Percentiles rank a stretch among this genome's conserved stretches.
phyloP scores from a whole-genome alignment of 2,113 vertebrate genomes.

The Pristiophorus japonicus region DNA sequence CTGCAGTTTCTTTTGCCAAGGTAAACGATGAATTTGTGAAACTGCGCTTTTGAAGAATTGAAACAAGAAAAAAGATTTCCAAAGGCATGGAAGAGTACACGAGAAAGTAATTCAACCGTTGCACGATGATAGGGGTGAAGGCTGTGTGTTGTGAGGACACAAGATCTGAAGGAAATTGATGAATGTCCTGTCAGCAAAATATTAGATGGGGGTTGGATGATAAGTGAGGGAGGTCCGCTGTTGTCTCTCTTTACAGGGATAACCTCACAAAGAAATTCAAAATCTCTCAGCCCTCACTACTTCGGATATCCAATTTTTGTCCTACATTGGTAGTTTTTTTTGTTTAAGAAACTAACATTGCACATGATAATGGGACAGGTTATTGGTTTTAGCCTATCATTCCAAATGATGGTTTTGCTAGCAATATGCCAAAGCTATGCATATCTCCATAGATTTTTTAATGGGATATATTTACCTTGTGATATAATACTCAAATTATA shows the following conservation, averaged over 20 bases:
- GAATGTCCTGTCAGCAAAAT: not conserved
- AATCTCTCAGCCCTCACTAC: not conserved
- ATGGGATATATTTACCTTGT: not conserved
- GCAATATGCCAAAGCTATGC: not conserved
- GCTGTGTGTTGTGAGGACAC: not conserved
- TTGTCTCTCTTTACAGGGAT: not conserved
- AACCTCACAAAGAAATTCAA: not conserved
- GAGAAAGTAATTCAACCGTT: not conserved
- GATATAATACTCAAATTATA: not conserved
- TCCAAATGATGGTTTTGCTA: not conserved
- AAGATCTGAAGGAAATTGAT: not conserved
- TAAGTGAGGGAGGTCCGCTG: not conserved
- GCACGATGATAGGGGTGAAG: not conserved
- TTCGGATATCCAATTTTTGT: not conserved
- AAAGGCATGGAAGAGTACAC: not conserved
- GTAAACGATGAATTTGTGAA: not conserved
- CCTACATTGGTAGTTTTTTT: not conserved
- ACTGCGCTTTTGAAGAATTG: not conserved
- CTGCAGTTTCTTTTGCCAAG: not conserved
- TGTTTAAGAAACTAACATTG: not conserved
- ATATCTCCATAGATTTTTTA: not conserved
- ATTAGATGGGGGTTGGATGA: not conserved
- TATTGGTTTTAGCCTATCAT: not conserved
- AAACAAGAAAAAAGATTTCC: not conserved
- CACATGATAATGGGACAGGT: not conserved